phyloP scores from a whole-genome alignment of 2,113 vertebrate genomes.

The Equus quagga region DNA sequence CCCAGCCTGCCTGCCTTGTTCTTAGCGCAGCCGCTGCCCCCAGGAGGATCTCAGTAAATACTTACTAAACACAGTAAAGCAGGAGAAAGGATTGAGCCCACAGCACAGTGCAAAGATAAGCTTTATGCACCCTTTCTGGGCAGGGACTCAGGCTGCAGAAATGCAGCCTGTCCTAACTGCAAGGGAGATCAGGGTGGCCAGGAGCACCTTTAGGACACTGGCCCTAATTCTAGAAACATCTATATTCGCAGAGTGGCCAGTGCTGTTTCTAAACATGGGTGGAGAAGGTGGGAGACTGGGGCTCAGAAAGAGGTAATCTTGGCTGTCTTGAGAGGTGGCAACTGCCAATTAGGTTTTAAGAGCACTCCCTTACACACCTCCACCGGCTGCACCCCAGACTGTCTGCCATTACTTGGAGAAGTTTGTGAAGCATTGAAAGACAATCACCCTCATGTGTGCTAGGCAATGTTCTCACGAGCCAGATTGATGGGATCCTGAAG shows the following conservation, averaged over 20 bases:
- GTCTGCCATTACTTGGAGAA: not conserved
- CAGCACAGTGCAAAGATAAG: no score
- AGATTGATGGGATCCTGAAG: not conserved
- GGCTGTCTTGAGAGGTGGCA: not conserved
- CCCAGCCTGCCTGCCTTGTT: not conserved
- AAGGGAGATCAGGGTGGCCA: rapidly evolving
- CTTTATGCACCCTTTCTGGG: no score
- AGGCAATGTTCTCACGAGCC: not conserved
- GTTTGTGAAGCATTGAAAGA: not conserved
- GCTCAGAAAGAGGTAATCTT: not conserved
- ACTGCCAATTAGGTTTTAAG: not conserved
- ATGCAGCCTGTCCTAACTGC: not conserved
- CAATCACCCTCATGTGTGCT: not conserved
- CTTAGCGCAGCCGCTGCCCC: not conserved
- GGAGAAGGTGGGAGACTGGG: not conserved
- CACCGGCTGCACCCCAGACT: rapidly evolving
- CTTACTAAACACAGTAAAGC: rapidly evolving
- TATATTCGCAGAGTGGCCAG: no score
- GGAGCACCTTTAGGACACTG: not conserved
- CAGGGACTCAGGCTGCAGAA: not conserved
- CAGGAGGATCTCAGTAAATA: not conserved
- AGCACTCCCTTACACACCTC: not conserved
- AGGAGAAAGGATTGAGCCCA: not conserved
- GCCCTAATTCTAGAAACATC: not conserved
- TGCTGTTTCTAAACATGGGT: not conserved